Evolutionary conservation across 37 sponge, comb jelly and placozoan species (phyloP).

Genomic region (Petrosia ficiformis): DNA sequence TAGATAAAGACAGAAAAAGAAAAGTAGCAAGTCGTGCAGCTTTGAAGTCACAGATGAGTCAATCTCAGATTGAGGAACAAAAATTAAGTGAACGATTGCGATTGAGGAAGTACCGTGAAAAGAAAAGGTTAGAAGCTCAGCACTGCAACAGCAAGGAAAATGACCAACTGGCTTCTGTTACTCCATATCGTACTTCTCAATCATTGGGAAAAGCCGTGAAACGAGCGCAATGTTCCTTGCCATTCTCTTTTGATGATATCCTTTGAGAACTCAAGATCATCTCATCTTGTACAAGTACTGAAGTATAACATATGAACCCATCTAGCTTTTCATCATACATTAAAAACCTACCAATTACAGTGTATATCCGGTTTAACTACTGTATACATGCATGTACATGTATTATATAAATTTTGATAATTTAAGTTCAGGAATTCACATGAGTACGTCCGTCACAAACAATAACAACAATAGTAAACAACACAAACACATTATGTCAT

Average conservation of each 20-base stretch:
- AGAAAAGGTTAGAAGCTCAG: neutral
- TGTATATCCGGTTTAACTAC: too few relatives aligned
- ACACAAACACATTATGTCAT: neutral
- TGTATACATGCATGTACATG: too few relatives aligned
- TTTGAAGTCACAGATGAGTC: neutral
- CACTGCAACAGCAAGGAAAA: neutral
- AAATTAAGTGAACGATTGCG: neutral
- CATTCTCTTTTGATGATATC: constrained; percentile 18
- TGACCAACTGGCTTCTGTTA: neutral
- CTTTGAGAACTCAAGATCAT: too few relatives aligned
- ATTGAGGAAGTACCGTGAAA: neutral
- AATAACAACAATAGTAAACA: neutral
- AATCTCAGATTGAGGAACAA: constrained; percentile 20
- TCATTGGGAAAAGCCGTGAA: constrained; percentile 7
- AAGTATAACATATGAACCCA: too few relatives aligned
- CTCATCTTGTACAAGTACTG: too few relatives aligned
- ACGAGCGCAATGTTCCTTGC: neutral
- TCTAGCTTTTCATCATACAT: too few relatives aligned
- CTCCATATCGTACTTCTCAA: constrained; percentile 7
- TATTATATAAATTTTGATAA: too few relatives aligned
- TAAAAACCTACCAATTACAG: too few relatives aligned
- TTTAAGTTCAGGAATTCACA: too few relatives aligned
- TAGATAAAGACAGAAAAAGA: constrained; percentile 25
- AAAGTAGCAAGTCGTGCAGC: constrained; percentile 8
- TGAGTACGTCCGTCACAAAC: constrained; percentile 1